These are phyloP conservation scores for Chymomyza costata DNA, from an alignment of 1,140 invertebrate genomes.

Conservation along the genomic window DNA sequence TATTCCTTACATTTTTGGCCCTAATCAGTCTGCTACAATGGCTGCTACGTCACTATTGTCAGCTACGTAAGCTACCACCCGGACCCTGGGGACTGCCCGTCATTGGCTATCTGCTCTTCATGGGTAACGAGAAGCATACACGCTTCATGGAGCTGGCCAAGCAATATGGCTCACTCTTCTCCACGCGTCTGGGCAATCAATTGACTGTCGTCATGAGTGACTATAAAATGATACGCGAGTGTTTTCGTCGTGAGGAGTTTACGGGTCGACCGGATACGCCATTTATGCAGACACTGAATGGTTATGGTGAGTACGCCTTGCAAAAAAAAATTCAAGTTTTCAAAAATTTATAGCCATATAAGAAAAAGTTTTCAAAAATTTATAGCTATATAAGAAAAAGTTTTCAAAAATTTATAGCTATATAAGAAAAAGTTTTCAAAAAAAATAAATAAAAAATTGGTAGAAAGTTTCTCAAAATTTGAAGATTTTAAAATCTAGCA, in stretches of 20 bases:
- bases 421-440: too few species aligned
- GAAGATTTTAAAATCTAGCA: too few species aligned
- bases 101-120: constrained; percentile 87
- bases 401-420: too few species aligned
- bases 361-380: too few species aligned
- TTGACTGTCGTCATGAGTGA: constrained; percentile 90
- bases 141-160: constrained; percentile 84
- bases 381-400: too few species aligned
- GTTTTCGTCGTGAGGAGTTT: constrained; percentile 89
- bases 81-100: constrained; percentile 90
- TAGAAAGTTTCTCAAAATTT: too few species aligned
- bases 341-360: too few species aligned
- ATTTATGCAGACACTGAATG: constrained; percentile 89
- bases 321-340: too few species aligned
- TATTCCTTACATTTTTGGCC: constrained; percentile 78
- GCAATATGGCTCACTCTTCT: constrained; percentile 88
- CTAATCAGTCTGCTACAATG: constrained; percentile 77
- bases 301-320: constrained; percentile 84
- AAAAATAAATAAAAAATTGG: too few species aligned
- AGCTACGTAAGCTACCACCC: constrained; percentile 82
- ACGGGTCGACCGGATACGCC: constrained; percentile 89
- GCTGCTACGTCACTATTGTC: constrained; percentile 75
- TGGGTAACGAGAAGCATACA: constrained; percentile 86
- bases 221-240: constrained; percentile 87
- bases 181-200: constrained; percentile 86